Base-by-base conservation (phyloP, 2,888 invertebrate genomes). In the Tridacna crocea region DNA sequence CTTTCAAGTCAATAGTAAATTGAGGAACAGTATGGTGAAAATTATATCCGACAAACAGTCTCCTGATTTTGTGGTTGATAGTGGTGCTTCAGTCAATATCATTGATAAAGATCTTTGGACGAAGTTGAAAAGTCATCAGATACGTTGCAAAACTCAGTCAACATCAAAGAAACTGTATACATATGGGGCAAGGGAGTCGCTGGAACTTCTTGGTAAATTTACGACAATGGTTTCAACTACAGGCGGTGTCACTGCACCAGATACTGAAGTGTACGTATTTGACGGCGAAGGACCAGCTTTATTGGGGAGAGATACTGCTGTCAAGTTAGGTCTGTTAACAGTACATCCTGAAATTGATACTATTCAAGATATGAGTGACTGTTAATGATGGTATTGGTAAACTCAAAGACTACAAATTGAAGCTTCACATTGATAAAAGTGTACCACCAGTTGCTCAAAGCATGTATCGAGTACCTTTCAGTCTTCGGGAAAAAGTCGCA, bases 61-160 rank as follows among this genome's bases (percentile, higher is more conserved):
- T 12, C 15, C 65, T 58, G 19, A 55, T n/a, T 72, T 77, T 51
- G 65, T 85, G 19, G 72, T 85, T 8, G 85, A 85, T 51, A 80
- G 80, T 22, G 85, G 85, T n/a, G 82, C 85, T 19, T 63, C 66
- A 6, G 27, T 48, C 24, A 82, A 82, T 55, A 72, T 80, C 8
- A 72, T 85, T 19, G 73, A 77, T 22, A 26, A 65, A 51, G 15
- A 74, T 46, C 22, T 72, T 22, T 82, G 85, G 79, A 79, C 60
- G 48, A 27, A 72, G 17, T 66, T 84, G 72, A 84, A 84, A 72
- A n/a, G n/a, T 17, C 46, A 51, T 8, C 63, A 63, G 61, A 63
- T 82, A 0, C 72, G 65, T 22, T 85, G 85, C 75, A 73, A n/a
- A 24, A 78, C 79, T 15, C 24, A 60, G 17, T 73, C 63, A 60